Conservation (phyloP, 2,888 invertebrate species). For the Isoperla grammatica region DNA sequence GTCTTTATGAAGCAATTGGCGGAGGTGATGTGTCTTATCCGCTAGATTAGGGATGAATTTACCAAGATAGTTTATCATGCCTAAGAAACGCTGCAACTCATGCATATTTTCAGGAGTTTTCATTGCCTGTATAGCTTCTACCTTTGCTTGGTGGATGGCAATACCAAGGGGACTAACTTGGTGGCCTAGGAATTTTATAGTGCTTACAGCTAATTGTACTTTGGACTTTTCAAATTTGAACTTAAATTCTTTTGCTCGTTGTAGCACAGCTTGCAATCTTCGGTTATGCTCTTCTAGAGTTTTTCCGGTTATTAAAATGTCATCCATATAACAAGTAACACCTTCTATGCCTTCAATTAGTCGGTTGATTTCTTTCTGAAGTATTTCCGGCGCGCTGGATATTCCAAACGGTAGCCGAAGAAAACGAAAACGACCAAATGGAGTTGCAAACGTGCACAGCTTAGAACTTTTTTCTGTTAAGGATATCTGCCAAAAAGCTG, state of each 20-base stretch:
- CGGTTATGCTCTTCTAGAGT: constrained; percentile 31
- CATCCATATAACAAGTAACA: constrained; percentile 33
- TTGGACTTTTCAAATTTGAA: constrained; percentile 35
- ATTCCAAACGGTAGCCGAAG: no score
- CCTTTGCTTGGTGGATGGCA: constrained; percentile 3
- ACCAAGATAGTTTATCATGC: constrained; percentile 31
- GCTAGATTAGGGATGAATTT: constrained; percentile 15
- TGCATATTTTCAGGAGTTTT: constrained; percentile 27
- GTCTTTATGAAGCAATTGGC: constrained; percentile 8
- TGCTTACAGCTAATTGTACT: constrained; percentile 26
- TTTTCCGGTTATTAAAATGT: constrained; percentile 33
- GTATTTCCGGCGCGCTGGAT: no score
- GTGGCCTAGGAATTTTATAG: constrained; percentile 1
- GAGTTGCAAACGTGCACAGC: constrained; percentile 20
- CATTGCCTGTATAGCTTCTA: constrained; percentile 28
- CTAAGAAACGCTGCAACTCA: constrained; percentile 30
- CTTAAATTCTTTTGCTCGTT: constrained; percentile 27
- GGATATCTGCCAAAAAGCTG: constrained; percentile 33
- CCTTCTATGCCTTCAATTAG: constrained; percentile 28
- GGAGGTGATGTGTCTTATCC: constrained; percentile 6
- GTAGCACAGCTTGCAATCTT: constrained; percentile 30
- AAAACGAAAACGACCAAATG: background rate
- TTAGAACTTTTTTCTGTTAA: constrained; percentile 30
- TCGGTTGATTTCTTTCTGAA: constrained; percentile 27
- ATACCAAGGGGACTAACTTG: constrained; percentile 22